phyloP scores from a whole-genome alignment of 2,113 vertebrate genomes.

The Marmota flaviventris region DNA sequence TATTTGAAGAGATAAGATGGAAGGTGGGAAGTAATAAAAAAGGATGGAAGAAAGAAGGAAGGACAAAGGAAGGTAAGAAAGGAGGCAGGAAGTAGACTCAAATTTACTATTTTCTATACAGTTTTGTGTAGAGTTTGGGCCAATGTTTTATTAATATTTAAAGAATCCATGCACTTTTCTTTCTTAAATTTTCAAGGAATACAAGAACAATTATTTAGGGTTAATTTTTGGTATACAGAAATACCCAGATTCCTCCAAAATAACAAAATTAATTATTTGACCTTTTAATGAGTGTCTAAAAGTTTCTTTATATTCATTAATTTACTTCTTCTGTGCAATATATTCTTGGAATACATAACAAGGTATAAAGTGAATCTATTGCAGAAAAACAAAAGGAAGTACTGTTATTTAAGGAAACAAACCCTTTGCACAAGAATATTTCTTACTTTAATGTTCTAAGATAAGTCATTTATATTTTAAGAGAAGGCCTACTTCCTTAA shows the following conservation, averaged over 20 bases:
- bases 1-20: not conserved
- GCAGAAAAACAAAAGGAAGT: constrained; percentile 4
- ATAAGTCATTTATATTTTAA: constrained; percentile 27
- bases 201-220: not conserved
- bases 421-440: not conserved
- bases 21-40: not conserved
- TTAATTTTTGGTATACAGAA: not conserved
- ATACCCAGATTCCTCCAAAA: not conserved
- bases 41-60: not conserved
- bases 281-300: not conserved
- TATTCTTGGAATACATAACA: not conserved
- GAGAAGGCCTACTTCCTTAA: not conserved
- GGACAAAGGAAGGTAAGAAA: not conserved
- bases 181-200: not conserved
- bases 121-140: not conserved
- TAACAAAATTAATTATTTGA: not conserved
- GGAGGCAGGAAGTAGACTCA: not conserved
- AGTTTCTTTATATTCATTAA: not conserved
- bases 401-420: not conserved
- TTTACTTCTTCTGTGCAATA: not conserved
- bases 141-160: not conserved
- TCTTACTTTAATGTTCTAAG: not conserved
- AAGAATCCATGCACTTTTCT: not conserved
- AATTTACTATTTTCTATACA: not conserved
- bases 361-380: not conserved